These are phyloP conservation scores for Agriotes lineatus DNA, from an alignment of 2,888 invertebrate species.

Conservation along the genomic window DNA sequence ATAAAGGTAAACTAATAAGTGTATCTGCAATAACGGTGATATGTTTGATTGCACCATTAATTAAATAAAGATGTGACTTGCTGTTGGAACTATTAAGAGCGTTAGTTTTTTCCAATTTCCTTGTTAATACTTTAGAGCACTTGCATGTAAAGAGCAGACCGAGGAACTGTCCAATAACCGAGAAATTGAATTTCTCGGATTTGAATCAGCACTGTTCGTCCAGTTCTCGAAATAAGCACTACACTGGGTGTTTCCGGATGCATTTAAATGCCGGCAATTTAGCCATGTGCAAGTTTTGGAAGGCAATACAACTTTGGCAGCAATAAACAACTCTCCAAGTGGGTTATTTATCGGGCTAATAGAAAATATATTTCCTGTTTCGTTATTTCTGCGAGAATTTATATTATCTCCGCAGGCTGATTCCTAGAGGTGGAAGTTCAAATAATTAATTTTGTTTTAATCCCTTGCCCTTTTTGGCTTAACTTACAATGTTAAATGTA, in stretches of 20 bases:
- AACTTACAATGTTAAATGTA: too few relatives aligned
- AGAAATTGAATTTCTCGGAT: conserved; percentile 2
- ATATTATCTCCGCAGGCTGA: too few relatives aligned
- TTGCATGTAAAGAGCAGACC: background rate
- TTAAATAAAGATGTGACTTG: background rate
- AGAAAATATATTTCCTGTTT: too few relatives aligned
- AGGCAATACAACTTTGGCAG: background rate
- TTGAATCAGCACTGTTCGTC: background rate
- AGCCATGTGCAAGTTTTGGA: background rate
- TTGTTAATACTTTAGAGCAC: background rate
- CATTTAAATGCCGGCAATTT: background rate
- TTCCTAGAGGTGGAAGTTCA: too few relatives aligned
- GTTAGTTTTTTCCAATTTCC: too few relatives aligned
- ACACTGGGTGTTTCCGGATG: background rate
- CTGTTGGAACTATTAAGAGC: background rate
- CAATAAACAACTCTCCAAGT: background rate
- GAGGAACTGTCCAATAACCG: background rate
- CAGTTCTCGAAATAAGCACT: background rate
- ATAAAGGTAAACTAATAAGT: too few relatives aligned
- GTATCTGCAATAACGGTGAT: background rate
- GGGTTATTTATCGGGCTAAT: too few relatives aligned
- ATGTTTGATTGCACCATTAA: background rate
- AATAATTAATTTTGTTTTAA: too few relatives aligned
- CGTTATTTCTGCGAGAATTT: too few relatives aligned
- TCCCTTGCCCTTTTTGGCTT: too few relatives aligned